Conservation (phyloP, 2,113 vertebrate genomes). For the Rafetus swinhoei region DNA sequence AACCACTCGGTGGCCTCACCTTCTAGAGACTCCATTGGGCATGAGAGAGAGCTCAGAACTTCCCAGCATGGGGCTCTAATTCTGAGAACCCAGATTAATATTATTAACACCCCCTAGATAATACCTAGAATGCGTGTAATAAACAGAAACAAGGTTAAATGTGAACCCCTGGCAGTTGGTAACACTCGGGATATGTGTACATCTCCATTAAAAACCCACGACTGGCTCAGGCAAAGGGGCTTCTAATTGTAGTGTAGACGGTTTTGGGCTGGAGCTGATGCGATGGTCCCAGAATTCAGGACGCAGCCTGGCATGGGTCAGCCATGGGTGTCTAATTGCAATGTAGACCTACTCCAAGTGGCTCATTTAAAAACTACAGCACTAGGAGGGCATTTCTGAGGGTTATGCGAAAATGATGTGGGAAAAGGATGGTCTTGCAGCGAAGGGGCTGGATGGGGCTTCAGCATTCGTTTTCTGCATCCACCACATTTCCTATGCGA, state of each 20-base stretch:
- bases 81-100: background rate
- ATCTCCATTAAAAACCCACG: background rate
- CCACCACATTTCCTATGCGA: background rate
- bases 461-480: background rate
- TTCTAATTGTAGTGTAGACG: background rate
- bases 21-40: background rate
- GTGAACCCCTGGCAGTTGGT: background rate
- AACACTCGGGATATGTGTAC: background rate
- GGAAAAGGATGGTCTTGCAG: background rate
- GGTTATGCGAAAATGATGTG: background rate
- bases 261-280: background rate
- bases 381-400: background rate
- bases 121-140: rapidly evolving
- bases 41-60: background rate
- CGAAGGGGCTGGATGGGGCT: background rate
- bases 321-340: no score
- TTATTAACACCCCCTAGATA: background rate
- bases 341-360: background rate
- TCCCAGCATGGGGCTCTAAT: rapidly evolving
- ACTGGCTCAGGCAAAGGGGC: background rate
- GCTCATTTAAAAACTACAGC: background rate
- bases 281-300: background rate
- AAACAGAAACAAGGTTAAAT: background rate
- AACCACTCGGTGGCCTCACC: background rate
- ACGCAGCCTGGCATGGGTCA: background rate